phyloP scores from a whole-genome alignment of 2,888 invertebrate genomes.

The Arrhopalites spinosus region DNA sequence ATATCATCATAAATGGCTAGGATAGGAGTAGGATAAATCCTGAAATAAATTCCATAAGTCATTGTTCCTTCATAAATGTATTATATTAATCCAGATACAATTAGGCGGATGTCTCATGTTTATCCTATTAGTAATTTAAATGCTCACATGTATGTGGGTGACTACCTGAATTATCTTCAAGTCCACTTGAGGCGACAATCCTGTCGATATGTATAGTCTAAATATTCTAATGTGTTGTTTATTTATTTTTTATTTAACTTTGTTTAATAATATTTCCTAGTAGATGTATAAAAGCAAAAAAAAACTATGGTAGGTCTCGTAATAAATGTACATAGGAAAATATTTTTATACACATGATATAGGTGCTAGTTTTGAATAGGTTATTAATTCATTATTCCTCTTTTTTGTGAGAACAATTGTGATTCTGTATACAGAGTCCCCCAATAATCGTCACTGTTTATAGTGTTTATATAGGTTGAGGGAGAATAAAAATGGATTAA shows the following conservation, averaged over 20 bases:
- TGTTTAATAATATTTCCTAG: conserved; percentile 17
- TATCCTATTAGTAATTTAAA: background rate
- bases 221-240: background rate
- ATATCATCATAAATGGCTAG: conserved; percentile 5
- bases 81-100: conserved; percentile 21
- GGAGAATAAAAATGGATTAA: too few relatives aligned
- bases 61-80: conserved; percentile 22
- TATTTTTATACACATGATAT: too few relatives aligned
- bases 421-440: background rate
- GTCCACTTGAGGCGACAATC: background rate
- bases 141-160: conserved; percentile 25
- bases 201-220: too few relatives aligned
- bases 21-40: conserved; percentile 14
- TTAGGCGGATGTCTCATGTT: conserved; percentile 20
- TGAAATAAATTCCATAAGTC: conserved; percentile 31
- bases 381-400: too few relatives aligned
- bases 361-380: too few relatives aligned
- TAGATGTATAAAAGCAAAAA: conserved; percentile 9
- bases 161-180: conserved; percentile 12
- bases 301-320: too few relatives aligned
- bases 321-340: too few relatives aligned
- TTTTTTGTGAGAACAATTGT: background rate
- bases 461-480: too few relatives aligned
- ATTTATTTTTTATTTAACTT: background rate
- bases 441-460: too few relatives aligned